Base-by-base conservation (phyloP, 2,797 vertebrate genomes). In the Gymnopithys bicolor region DNA sequence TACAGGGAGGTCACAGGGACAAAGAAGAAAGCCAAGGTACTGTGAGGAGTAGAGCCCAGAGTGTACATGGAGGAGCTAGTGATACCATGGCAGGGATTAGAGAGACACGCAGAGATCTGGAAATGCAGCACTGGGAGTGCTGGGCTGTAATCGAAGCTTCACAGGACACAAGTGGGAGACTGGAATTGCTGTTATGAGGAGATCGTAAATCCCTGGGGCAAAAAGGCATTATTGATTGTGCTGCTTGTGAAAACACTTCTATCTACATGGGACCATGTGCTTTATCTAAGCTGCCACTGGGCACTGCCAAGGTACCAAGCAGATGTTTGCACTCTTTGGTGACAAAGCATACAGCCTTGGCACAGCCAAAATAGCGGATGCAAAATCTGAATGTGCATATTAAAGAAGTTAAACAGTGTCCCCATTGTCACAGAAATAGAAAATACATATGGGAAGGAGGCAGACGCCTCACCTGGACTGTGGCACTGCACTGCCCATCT, bases 401-500 rank as follows among this genome's bases (percentile, higher is more conserved):
- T 25, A 27, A 41, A 64, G 22, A 53, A 52, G 28, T 19, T 48
- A 79, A 87, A 70, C 13, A 22, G 45, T 3, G 4, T 27, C 58
- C 59, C 37, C 9, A 28, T 11, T 35, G 33, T 8, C 18, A 11
- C 59, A 75, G 73, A 78, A 76, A 35, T 7, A 80, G 13, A 49
- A 67, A 89, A 81, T 7, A 48, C 7, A 11, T 0, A 0, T 4
- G 51, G 43, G 63, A 91, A 85, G 45, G 49, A 88, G n/a, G 35
- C 41, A 70, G 39, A 53, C 49, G 45, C 9, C 19, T 87, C 91
- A 96, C 96, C 94, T 90, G 95, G 33, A 94, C 69, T 27, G 15
- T 94, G n/a, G 92, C 32, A 3, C 95, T 94, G 92, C 13, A 55
- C 56, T 73, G 96, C 43, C 80, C 64, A 2, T 87, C 89, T 86